Base-by-base conservation (phyloP, 2,888 invertebrate genomes). In the Acanthosepion pharaonis region DNA sequence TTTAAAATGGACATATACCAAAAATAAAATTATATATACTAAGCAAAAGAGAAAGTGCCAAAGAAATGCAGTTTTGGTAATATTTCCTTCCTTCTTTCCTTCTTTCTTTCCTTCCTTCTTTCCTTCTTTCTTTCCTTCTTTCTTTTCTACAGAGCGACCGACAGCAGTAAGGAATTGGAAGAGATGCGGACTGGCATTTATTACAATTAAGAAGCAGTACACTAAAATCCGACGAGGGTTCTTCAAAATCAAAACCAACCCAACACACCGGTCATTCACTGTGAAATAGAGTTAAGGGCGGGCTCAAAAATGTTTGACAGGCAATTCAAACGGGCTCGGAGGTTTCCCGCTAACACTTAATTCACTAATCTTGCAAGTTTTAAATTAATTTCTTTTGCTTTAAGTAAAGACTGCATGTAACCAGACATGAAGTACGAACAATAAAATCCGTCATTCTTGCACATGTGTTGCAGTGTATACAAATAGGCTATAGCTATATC, bases 161-260 rank as follows among this genome's bases (percentile, higher is more conserved):
- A 78, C 78, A 78, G n/a, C 33, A 78, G 78, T 11, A 33, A 11
- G 5, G 42, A 42, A 3, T 42, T 11, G 9, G n/a, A 78, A 78
- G 23, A 20, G 59, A 59, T 59, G 59, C 20, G 33, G 5, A n/a
- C 78, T 15, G 78, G 9, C 78, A 78, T 78, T 78, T n/a, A n/a
- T n/a, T 78, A n/a, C n/a, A 78, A 78, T 78, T 78, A 78, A 78
- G 78, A 78, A 78, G 78, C 78, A 78, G 78, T 78, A 78, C n/a
- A 78, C 78, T 78, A 78, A 78, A 78, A 15, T 78, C 33, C 4
- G 78, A n/a, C 78, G 78, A 78, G 78, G 78, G 78, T 33, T 78
- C 33, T 78, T 59, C 59, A 78, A 4, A 42, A n/a, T n/a, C 42
- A 42, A 33, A 78, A n/a, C n/a, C 78, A n/a, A 78, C 78, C 15